Evolutionary conservation across 2,113 vertebrate genomes (phyloP).

Genomic region (Catharus fuscescens): DNA sequence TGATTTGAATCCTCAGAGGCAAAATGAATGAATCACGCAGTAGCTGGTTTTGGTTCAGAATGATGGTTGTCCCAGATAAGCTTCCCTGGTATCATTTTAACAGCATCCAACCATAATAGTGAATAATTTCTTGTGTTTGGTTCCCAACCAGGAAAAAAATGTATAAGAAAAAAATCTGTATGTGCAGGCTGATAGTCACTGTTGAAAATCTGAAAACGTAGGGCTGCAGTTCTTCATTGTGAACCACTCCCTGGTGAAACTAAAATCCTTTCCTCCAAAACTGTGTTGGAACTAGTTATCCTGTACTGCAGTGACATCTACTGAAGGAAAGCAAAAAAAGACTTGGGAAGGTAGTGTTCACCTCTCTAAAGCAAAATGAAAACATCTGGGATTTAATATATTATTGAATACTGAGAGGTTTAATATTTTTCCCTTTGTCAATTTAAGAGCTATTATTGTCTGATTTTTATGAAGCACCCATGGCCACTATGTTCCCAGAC

Average conservation of each 20-base stretch:
- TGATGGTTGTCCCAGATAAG: neutral
- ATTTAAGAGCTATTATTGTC: neutral
- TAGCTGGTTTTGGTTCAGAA: neutral
- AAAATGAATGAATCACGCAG: neutral
- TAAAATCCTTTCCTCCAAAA: neutral
- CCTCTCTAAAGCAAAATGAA: neutral
- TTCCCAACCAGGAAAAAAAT: neutral
- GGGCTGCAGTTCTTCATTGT: neutral
- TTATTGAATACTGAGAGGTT: neutral
- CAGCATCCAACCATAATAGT: neutral
- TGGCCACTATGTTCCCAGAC: neutral
- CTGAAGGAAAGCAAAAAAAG: conserved; percentile 38
- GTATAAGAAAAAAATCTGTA: neutral
- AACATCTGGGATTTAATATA: neutral
- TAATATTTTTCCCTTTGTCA: neutral
- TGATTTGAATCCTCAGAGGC: neutral
- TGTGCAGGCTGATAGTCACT: neutral
- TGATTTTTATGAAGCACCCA: neutral
- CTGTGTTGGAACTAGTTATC: neutral
- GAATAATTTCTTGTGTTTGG: neutral
- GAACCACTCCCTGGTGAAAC: conserved; percentile 21
- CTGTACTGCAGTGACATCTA: conserved; percentile 74
- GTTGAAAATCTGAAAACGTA: neutral
- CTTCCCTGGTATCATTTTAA: neutral
- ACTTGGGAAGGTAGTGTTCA: neutral